Conservation (phyloP, 2,113 vertebrate genomes). For the Smithornis capensis region DNA sequence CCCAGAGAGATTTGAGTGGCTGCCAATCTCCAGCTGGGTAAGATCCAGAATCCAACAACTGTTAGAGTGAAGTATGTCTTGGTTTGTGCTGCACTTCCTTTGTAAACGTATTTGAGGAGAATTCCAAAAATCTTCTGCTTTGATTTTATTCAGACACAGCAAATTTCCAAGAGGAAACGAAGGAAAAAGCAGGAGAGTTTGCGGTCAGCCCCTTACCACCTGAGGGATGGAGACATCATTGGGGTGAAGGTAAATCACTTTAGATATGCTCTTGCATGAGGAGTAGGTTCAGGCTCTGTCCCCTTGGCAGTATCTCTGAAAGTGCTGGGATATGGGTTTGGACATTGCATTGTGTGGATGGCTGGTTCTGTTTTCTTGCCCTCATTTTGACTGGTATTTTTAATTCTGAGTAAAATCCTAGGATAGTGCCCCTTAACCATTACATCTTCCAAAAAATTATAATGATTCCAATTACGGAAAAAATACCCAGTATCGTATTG, state of each 20-base stretch:
- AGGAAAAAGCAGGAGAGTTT: conserved; percentile 87
- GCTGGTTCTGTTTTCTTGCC: background rate
- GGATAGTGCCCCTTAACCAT: background rate
- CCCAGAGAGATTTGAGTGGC: conserved; percentile 88
- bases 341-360: background rate
- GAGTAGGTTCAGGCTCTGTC: background rate
- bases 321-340: background rate
- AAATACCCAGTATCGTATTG: background rate
- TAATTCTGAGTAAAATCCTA: background rate
- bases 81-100: background rate
- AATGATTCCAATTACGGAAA: background rate
- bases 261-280: background rate
- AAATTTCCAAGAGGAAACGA: conserved; percentile 88
- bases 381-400: background rate
- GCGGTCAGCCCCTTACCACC: conserved; percentile 82
- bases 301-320: background rate
- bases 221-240: conserved; percentile 90
- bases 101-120: background rate
- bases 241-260: conserved; percentile 82
- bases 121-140: background rate
- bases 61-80: background rate
- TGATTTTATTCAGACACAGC: conserved; percentile 78
- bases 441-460: background rate
- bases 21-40: conserved; percentile 89
- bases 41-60: background rate